These are phyloP conservation scores for Phortica okadai DNA, from an alignment of 2,888 invertebrate genomes.

Conservation along the genomic window DNA sequence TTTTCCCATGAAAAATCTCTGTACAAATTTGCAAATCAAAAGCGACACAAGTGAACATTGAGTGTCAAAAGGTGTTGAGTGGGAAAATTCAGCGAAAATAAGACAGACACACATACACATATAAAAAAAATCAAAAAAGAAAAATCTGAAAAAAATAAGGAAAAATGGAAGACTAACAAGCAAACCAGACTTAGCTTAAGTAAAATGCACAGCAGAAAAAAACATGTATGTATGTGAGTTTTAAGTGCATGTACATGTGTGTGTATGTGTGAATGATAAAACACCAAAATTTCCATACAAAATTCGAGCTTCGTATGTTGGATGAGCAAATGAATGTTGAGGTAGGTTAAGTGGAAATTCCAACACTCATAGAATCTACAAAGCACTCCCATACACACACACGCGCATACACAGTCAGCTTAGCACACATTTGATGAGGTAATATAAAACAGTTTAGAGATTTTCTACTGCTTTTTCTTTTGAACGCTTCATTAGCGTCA, in stretches of 20 bases:
- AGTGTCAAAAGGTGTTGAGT: constrained; percentile 35
- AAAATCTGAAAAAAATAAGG: constrained; percentile 25
- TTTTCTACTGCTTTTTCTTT: constrained; percentile 30
- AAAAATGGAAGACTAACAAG: constrained; percentile 9
- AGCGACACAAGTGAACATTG: constrained; percentile 32
- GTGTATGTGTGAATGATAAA: not conserved
- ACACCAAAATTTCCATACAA: too few species aligned
- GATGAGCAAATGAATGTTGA: not conserved
- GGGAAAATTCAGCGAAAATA: constrained; percentile 12
- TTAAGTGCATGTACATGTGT: not conserved
- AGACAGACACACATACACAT: not conserved
- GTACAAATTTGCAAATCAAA: constrained; percentile 44
- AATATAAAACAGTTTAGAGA: constrained; percentile 55
- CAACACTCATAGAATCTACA: not conserved
- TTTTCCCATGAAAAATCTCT: constrained; percentile 32
- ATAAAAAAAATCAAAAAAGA: not conserved
- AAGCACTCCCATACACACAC: too few species aligned
- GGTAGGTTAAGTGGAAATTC: constrained; percentile 3
- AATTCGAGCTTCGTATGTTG: not conserved
- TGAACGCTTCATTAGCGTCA: constrained; percentile 52
- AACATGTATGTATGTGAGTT: constrained; percentile 12
- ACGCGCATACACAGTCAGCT: not conserved
- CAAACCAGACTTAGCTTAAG: not conserved
- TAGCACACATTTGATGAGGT: constrained; percentile 33
- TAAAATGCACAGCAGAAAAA: constrained; percentile 9